Evolutionary conservation across 2,113 vertebrate genomes (phyloP).

Genomic region (Lasiurus borealis): DNA sequence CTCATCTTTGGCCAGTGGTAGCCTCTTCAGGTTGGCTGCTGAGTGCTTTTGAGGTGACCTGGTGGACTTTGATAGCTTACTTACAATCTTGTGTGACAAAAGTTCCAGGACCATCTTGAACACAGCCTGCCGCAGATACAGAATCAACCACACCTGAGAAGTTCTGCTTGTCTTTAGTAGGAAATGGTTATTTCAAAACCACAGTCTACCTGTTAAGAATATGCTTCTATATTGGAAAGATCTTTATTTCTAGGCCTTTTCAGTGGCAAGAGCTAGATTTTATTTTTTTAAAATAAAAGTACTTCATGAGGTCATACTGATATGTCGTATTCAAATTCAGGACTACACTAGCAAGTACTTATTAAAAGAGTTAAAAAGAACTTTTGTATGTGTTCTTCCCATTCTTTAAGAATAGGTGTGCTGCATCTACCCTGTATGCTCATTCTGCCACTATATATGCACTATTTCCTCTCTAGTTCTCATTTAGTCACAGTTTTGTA

Average conservation of each 20-base stretch:
- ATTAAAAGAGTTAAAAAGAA: not conserved
- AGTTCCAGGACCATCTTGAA: not conserved
- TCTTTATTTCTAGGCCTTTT: not conserved
- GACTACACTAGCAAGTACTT: not conserved
- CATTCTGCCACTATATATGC: not conserved
- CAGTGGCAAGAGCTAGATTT: not conserved
- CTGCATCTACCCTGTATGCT: not conserved
- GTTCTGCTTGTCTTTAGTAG: not conserved
- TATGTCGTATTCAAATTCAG: constrained; percentile 20
- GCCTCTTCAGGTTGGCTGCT: not conserved
- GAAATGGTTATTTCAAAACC: not conserved
- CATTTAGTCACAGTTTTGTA: not conserved
- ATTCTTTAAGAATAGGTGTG: not conserved
- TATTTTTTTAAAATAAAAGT: not conserved
- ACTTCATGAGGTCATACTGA: not conserved
- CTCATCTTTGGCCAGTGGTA: not conserved
- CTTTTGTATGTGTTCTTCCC: not conserved
- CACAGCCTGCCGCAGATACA: not conserved
- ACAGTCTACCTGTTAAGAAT: not conserved
- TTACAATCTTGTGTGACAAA: not conserved
- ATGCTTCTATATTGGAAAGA: not conserved
- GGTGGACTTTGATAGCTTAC: not conserved
- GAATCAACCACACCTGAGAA: not conserved
- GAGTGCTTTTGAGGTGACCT: not conserved
- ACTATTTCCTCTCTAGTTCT: not conserved